Conservation (phyloP, 1,140 invertebrate species). For the Liolophura sinensis region DNA sequence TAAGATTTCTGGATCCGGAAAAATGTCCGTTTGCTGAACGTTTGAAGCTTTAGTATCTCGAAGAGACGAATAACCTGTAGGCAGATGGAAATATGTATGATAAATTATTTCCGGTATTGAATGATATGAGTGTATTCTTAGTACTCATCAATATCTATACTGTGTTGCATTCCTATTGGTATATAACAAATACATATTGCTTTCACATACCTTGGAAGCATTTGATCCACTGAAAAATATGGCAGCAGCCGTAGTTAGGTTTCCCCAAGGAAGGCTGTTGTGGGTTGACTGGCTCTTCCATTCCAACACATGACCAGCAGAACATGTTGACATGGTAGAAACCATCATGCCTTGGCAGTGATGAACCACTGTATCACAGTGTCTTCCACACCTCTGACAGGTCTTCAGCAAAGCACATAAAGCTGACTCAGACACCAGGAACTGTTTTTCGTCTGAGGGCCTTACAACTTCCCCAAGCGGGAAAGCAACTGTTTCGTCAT, state of each 20-base stretch:
- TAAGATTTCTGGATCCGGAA: background rate
- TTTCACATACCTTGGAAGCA: background rate
- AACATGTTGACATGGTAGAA: constrained; percentile 1
- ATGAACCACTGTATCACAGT: background rate
- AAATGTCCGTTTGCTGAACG: background rate
- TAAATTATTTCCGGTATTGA: no score
- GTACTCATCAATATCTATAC: no score
- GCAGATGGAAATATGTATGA: no score
- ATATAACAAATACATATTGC: no score
- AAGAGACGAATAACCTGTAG: constrained; percentile 6
- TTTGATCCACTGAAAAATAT: constrained; percentile 11
- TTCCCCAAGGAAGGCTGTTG: constrained; percentile 8
- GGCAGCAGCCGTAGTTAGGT: constrained; percentile 7
- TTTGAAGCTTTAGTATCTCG: constrained; percentile 5
- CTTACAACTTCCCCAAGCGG: background rate
- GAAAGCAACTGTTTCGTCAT: constrained; percentile 2
- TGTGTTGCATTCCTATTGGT: no score
- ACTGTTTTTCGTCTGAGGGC: constrained; percentile 7
- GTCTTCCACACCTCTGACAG: background rate
- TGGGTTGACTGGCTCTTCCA: constrained; percentile 9
- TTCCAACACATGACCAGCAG: constrained; percentile 8
- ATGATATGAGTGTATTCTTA: no score
- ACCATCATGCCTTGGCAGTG: constrained; percentile 8
- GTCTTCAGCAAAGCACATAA: background rate
- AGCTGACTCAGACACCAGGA: background rate